Conservation (phyloP, 2,797 vertebrate species). For the Pipistrellus nathusii region DNA sequence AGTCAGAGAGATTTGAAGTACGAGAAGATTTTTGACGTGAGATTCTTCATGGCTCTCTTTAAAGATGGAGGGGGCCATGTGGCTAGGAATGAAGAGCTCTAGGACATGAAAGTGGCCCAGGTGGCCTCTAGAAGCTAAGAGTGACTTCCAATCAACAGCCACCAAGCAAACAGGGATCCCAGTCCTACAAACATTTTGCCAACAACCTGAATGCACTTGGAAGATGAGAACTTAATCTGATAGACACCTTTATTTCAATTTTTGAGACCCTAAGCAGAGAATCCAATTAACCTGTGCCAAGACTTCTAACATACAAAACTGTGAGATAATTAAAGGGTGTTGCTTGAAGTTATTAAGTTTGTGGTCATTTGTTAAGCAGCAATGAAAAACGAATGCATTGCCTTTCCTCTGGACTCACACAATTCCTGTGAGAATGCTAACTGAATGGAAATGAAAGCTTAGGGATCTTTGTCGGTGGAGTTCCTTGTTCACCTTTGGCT, state of each 20-base stretch:
- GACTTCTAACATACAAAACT: not conserved
- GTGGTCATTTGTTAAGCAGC: not conserved
- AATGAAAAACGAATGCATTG: not conserved
- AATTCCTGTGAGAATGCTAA: not conserved
- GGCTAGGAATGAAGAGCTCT: not conserved
- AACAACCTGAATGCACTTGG: not conserved
- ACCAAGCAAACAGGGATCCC: not conserved
- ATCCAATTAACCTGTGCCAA: not conserved
- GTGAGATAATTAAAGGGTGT: not conserved
- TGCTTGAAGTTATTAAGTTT: slow-evolving; percentile 26
- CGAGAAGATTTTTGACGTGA: not conserved
- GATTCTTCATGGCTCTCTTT: not conserved
- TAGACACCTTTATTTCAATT: not conserved
- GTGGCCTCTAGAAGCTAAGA: not conserved
- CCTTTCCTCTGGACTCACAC: not conserved
- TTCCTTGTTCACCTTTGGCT: slow-evolving; percentile 47
- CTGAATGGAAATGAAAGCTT: not conserved
- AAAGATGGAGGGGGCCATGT: not conserved
- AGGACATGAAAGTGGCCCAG: not conserved
- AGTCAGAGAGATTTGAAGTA: not conserved
- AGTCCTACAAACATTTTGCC: not conserved
- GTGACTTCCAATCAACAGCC: not conserved
- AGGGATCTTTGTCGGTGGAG: not conserved
- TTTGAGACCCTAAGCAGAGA: not conserved
- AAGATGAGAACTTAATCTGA: not conserved